These are phyloP conservation scores for Zhuqinia jingwanae DNA, from an alignment of 2,888 invertebrate species.

Conservation along the genomic window DNA sequence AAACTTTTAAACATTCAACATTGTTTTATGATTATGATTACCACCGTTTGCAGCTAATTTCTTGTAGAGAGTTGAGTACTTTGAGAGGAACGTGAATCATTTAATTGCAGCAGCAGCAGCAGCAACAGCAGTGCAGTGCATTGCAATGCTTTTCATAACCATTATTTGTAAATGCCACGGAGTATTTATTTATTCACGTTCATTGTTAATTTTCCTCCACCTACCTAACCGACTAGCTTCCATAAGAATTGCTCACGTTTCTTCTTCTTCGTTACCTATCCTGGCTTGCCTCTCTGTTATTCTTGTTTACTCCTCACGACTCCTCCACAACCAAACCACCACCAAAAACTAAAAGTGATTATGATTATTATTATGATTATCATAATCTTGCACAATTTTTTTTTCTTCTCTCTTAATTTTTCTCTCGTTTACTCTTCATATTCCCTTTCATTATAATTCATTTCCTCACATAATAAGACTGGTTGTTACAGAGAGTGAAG, in stretches of 20 bases:
- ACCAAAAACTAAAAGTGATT: constrained; percentile 54
- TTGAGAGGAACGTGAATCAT: not conserved
- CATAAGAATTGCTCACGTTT: constrained; percentile 21
- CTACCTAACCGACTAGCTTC: not conserved
- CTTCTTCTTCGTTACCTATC: constrained; percentile 20
- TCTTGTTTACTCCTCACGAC: not conserved
- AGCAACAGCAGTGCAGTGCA: not conserved
- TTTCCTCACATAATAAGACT: constrained; percentile 66
- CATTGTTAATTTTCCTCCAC: not conserved
- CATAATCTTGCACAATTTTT: constrained; percentile 69
- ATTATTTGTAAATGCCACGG: not conserved
- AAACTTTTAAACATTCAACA: not conserved
- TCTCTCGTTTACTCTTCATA: not conserved
- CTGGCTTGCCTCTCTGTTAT: not conserved
- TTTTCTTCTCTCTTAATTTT: not conserved
- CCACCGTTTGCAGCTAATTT: constrained; percentile 22
- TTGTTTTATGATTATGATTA: not conserved
- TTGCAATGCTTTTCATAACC: constrained; percentile 28
- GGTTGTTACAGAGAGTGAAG: constrained; percentile 17
- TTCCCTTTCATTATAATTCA: constrained; percentile 55
- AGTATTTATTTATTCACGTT: not conserved
- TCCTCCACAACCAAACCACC: not conserved
- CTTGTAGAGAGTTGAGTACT: not conserved
- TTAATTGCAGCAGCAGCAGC: constrained; percentile 39
- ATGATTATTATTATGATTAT: constrained; percentile 64